A percentile compares a stretch with the other conserved stretches of the same genome.
Conservation (phyloP, 2,113 vertebrate species). For the Raja brachyura region DNA sequence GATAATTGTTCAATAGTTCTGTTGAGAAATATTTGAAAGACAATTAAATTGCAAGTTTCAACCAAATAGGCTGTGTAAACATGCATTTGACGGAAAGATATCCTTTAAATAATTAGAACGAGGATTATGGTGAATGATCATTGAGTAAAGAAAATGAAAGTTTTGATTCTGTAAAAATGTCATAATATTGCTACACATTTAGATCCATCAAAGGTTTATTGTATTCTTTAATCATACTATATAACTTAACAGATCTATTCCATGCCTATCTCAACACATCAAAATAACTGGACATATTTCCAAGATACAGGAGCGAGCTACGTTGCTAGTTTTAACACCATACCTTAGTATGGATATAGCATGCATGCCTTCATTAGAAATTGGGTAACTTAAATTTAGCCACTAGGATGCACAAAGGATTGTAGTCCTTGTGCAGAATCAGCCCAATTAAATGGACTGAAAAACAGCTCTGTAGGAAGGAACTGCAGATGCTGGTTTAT, state of each 20-base stretch:
- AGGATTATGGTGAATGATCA: not conserved
- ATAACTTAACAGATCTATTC: not conserved
- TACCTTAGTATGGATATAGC: not conserved
- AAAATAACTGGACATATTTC: not conserved
- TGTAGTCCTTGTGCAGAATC: too few relatives aligned
- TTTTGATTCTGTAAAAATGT: not conserved
- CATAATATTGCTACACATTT: not conserved
- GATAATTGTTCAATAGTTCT: not conserved
- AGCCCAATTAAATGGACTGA: too few relatives aligned
- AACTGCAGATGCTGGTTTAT: too few relatives aligned
- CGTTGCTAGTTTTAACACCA: not conserved
- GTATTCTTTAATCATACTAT: not conserved
- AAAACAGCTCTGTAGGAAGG: too few relatives aligned
- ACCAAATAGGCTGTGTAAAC: not conserved
- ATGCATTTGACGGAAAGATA: not conserved
- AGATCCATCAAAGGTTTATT: not conserved
- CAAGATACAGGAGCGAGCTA: not conserved
- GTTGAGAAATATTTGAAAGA: not conserved
- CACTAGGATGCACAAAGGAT: not conserved
- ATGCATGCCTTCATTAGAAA: not conserved
- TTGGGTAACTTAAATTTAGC: not conserved
- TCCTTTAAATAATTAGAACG: not conserved
- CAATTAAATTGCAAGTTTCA: not conserved
- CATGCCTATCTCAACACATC: not conserved
- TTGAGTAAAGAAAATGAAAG: not conserved